Evolutionary conservation across 2,797 vertebrate species (phyloP).

Genomic region (Borostomias antarcticus): DNA sequence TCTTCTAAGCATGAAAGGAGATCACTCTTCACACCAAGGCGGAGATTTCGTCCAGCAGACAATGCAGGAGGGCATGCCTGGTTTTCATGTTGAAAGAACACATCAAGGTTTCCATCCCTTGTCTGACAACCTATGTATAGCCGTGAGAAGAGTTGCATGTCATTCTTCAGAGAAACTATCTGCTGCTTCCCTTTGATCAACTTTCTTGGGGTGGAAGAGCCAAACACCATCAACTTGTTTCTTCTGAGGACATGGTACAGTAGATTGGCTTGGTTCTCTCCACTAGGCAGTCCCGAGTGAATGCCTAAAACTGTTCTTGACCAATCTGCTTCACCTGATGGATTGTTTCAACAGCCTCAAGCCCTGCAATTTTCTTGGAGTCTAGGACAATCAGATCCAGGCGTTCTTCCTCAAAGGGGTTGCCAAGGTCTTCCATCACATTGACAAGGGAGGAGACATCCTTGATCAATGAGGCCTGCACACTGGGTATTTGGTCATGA

Average conservation of each 20-base stretch:
- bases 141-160: constrained; percentile 14
- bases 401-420: constrained; percentile 23
- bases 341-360: constrained; percentile 3
- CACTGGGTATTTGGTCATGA: constrained; percentile 12
- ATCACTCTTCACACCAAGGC: neutral
- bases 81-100: constrained; percentile 7
- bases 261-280: constrained; percentile 9
- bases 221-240: constrained; percentile 9
- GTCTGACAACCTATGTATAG: constrained; percentile 22
- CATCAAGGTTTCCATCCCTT: constrained; percentile 11
- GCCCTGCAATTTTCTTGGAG: constrained; percentile 22
- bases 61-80: constrained; percentile 1
- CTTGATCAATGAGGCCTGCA: constrained; percentile 10
- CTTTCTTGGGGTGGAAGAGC: neutral
- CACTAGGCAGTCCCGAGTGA: neutral
- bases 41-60: neutral
- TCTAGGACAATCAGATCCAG: constrained; percentile 13
- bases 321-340: constrained; percentile 3
- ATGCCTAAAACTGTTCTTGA: constrained; percentile 16
- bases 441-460: constrained; percentile 12
- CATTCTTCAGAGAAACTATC: neutral
- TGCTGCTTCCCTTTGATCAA: constrained; percentile 6
- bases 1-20: neutral
- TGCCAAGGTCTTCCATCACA: constrained; percentile 18
- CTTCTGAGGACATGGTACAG: neutral